Conservation (phyloP, 2,888 invertebrate species). For the Cyrtodaria siliqua region DNA sequence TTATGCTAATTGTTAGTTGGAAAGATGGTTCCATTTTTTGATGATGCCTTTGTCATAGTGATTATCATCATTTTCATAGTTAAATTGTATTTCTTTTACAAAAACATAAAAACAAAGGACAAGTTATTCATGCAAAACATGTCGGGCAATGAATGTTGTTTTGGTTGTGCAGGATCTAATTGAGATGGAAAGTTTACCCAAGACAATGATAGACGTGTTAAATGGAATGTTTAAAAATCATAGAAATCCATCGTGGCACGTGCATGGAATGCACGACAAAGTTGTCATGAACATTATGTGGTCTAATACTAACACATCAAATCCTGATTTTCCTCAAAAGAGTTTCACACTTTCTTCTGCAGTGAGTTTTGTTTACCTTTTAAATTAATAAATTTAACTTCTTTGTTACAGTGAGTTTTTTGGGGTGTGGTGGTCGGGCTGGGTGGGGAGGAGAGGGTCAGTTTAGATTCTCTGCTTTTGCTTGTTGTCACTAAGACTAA, state of each 20-base stretch:
- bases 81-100: no score
- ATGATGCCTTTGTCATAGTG: no score
- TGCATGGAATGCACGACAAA: conserved; percentile 67
- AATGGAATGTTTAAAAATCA: conserved; percentile 56
- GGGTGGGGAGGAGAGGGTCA: no score
- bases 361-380: conserved; percentile 5
- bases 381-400: background rate
- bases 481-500: no score
- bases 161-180: conserved; percentile 6
- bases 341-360: conserved; percentile 41
- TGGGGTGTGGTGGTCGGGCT: no score
- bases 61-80: no score
- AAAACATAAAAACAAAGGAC: no score
- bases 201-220: conserved; percentile 59
- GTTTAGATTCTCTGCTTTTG: no score
- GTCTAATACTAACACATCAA: conserved; percentile 42
- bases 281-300: conserved; percentile 71
- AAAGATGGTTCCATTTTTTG: no score
- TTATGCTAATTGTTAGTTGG: no score
- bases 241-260: conserved; percentile 53
- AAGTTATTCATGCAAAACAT: no score
- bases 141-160: conserved; percentile 20
- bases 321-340: conserved; percentile 50
- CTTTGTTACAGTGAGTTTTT: no score
- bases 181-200: conserved; percentile 62